Evolutionary conservation across 2,888 invertebrate species (phyloP).

Genomic region (Cylloceria caligata): DNA sequence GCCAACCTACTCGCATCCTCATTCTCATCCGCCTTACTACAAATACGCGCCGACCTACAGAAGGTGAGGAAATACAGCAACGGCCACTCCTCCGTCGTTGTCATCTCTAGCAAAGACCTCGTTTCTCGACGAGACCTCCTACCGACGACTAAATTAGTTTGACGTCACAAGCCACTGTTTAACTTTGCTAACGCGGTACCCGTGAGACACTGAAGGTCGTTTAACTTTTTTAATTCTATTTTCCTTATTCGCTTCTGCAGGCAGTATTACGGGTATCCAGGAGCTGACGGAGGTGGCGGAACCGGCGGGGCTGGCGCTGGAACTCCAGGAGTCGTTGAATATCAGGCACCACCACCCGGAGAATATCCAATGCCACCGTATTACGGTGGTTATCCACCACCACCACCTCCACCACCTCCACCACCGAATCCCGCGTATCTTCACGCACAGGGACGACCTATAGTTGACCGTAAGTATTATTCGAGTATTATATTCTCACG

Average conservation of each 20-base stretch:
- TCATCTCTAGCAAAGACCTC: slow-evolving; percentile 27
- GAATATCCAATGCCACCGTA: slow-evolving; percentile 87
- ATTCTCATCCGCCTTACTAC: slow-evolving; percentile 83
- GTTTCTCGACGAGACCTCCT: slow-evolving; percentile 20
- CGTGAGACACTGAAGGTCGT: background rate
- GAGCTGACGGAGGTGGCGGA: slow-evolving; percentile 82
- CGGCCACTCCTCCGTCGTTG: background rate
- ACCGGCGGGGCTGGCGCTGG: slow-evolving; percentile 84
- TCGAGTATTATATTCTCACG: background rate
- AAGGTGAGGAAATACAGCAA: slow-evolving; percentile 76
- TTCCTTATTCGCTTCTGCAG: slow-evolving; percentile 69
- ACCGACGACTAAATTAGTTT: slow-evolving; percentile 32
- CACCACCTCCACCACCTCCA: slow-evolving; percentile 86
- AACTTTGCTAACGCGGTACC: slow-evolving; percentile 8
- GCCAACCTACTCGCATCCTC: slow-evolving; percentile 83
- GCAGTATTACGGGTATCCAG: slow-evolving; percentile 83
- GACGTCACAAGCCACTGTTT: slow-evolving; percentile 15
- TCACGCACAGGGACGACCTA: slow-evolving; percentile 83
- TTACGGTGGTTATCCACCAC: slow-evolving; percentile 84
- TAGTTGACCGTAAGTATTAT: slow-evolving; percentile 82
- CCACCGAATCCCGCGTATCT: slow-evolving; percentile 85
- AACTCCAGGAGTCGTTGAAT: slow-evolving; percentile 84
- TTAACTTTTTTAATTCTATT: background rate
- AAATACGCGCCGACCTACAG: slow-evolving; percentile 83
- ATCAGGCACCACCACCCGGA: slow-evolving; percentile 84